Evolutionary conservation across 2,797 vertebrate species (phyloP), one percentile per base, ranked within the genome.

Genomic region (Buceros bicornis): DNA sequence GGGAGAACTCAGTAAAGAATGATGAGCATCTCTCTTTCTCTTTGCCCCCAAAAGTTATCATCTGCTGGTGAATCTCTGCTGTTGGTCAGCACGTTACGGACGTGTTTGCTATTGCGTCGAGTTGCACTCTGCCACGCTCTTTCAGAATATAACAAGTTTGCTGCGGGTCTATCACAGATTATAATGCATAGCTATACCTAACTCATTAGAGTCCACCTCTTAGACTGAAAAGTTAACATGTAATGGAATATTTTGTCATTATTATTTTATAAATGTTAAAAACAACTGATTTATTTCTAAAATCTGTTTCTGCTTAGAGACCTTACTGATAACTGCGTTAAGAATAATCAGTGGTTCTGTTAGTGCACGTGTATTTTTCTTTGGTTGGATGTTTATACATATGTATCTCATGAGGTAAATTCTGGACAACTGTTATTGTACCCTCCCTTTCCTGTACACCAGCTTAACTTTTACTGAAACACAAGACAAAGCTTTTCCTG

Each of bases 401-500:
- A 78, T 18, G 31, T 93, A 90, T 90, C 82, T 95, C 35, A 57
- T 95, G 93, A 97, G 85, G 82, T 95, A 96, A 97, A 95, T 93
- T 93, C 82, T 96, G 85, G 77, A 82, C 43, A 48, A 73, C 72
- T 50, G 85, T 90, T 94, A 88, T 80, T 87, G 80, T 86, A 94
- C 76, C 80, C 94, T 95, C 95, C 93, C 92, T 96, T 96, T 97
- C 96, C 96, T 95, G 89, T 78, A 66, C 58, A 73, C 29, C 56
- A 84, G 31, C 45, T 87, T 87, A 88, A 56, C 73, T 95, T 94
- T 48, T 79, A 84, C 47, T 91, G 89, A 94, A 93, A 72, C 54
- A 81, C n/a, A 51, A 69, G 66, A 58, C 24, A 65, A 83, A 83
- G 37, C n/a, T 76, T 82, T 82, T 45, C 40, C 61, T 33, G 21